Conservation (phyloP, 2,113 vertebrate genomes). For the Candoia aspera region DNA sequence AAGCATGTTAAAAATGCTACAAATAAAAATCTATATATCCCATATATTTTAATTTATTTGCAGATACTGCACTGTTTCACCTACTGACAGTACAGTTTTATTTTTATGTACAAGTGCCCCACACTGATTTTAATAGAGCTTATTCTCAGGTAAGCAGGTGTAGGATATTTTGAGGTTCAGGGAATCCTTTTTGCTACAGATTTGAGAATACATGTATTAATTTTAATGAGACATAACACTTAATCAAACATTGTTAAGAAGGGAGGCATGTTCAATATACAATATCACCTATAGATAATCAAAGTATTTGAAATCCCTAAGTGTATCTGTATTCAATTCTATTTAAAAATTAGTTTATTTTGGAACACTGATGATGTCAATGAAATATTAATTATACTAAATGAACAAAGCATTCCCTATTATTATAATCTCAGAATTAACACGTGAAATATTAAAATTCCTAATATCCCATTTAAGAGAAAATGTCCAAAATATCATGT, state of each 20-base stretch:
- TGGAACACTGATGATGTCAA: neutral
- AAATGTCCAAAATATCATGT: neutral
- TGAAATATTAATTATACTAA: neutral
- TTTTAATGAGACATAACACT: conserved; percentile 1
- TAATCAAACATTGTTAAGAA: neutral
- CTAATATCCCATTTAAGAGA: neutral
- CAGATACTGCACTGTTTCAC: neutral
- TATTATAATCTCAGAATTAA: neutral
- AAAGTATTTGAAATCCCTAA: neutral
- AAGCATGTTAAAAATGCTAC: neutral
- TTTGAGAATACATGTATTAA: neutral
- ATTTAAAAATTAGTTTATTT: conserved; percentile 1
- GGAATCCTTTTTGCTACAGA: neutral
- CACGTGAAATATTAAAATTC: conserved; percentile 3
- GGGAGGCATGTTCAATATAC: neutral
- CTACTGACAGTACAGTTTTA: neutral
- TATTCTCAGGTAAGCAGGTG: neutral
- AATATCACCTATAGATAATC: neutral
- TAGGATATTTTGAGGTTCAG: neutral
- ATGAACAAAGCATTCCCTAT: neutral
- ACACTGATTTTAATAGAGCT: neutral
- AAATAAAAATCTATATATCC: neutral
- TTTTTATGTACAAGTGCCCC: neutral
- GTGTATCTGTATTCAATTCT: neutral
- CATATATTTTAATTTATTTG: neutral